Evolutionary conservation across 92 coral and sea anemone genomes (phyloP).

Genomic region (Actinernus sp.): DNA sequence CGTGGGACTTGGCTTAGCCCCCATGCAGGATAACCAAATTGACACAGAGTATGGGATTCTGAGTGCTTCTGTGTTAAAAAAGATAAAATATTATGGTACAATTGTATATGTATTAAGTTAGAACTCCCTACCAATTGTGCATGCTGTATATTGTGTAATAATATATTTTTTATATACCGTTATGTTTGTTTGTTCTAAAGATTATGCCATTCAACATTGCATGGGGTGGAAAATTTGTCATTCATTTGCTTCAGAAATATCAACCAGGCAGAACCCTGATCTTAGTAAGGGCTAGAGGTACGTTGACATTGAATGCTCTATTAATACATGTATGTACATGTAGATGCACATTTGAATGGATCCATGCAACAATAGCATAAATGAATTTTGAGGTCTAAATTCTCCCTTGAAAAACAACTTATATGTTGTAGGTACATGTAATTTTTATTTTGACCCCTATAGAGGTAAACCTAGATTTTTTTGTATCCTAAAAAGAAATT

Average conservation of each 20-base stretch:
- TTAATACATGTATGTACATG: not conserved
- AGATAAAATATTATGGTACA: too few species aligned
- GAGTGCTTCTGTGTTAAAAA: too few species aligned
- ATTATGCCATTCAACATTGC: conserved; percentile 83
- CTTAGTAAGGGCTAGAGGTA: conserved; percentile 79
- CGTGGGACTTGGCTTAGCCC: too few species aligned
- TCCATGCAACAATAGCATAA: not conserved
- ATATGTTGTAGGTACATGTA: not conserved
- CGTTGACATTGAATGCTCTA: not conserved
- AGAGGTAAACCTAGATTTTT: too few species aligned
- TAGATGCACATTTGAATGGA: not conserved
- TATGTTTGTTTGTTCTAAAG: conserved; percentile 35
- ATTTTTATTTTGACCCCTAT: not conserved
- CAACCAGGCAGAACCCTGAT: conserved; percentile 56
- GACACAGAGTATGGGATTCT: too few species aligned
- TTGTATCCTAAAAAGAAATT: too few species aligned
- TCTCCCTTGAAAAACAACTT: too few species aligned
- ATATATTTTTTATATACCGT: too few species aligned
- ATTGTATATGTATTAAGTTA: too few species aligned
- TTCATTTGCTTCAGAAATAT: conserved; percentile 63
- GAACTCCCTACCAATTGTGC: too few species aligned
- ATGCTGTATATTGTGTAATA: too few species aligned
- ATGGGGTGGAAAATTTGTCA: conserved; percentile 86
- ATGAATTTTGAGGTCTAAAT: not conserved
- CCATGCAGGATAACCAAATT: too few species aligned